phyloP scores from a whole-genome alignment of 2,888 invertebrate species.

The Andrena marginata region DNA sequence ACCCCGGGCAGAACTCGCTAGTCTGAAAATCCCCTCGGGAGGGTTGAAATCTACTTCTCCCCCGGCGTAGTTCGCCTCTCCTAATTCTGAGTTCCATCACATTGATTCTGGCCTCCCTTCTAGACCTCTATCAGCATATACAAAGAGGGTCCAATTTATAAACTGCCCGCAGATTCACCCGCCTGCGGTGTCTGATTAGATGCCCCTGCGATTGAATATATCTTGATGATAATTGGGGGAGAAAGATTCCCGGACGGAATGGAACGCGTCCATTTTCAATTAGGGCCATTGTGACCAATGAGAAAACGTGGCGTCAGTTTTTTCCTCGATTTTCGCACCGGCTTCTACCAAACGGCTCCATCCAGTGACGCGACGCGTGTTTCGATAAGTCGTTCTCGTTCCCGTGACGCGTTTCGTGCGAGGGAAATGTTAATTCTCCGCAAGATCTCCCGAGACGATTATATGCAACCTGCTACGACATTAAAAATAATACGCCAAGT shows the following conservation, averaged over 20 bases:
- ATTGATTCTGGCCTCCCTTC: slow-evolving; percentile 55
- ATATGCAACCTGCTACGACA: neutral
- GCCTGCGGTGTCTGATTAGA: slow-evolving; percentile 59
- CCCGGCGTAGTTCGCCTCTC: slow-evolving; percentile 50
- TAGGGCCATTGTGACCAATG: slow-evolving; percentile 43
- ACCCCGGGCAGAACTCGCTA: slow-evolving; percentile 53
- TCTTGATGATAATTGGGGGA: slow-evolving; percentile 65
- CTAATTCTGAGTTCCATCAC: slow-evolving; percentile 69
- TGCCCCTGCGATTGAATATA: slow-evolving; percentile 54
- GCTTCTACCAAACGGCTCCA: neutral
- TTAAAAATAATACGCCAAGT: slow-evolving; percentile 44
- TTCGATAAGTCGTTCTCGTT: neutral
- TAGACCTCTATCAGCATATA: slow-evolving; percentile 63
- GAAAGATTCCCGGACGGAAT: slow-evolving; percentile 40
- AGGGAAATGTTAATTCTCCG: slow-evolving; percentile 34
- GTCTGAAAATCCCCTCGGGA: slow-evolving; percentile 65
- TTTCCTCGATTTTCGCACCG: neutral
- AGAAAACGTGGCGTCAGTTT: slow-evolving; percentile 13
- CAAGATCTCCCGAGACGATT: slow-evolving; percentile 32
- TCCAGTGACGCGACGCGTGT: slow-evolving; percentile 33
- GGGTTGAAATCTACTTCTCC: slow-evolving; percentile 66
- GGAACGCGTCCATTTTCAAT: slow-evolving; percentile 49
- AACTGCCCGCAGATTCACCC: slow-evolving; percentile 70
- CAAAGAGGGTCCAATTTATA: slow-evolving; percentile 68
- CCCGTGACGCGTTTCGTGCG: slow-evolving; percentile 25